Base-by-base conservation (phyloP, 1,140 invertebrate species). In the Plectus sambesii region DNA sequence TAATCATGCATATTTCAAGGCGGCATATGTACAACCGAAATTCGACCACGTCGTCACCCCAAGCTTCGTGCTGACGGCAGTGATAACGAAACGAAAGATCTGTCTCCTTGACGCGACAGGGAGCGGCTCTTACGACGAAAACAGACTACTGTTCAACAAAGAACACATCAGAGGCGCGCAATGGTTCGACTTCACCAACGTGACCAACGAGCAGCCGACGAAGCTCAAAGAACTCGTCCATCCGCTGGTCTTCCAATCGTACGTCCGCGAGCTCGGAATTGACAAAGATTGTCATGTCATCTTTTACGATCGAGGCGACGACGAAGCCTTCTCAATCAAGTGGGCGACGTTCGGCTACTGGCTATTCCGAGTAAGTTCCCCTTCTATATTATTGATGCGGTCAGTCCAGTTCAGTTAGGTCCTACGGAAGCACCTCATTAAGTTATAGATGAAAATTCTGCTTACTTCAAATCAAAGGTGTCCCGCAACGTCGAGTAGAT, bases 161-260 rank as follows among this genome's bases (percentile, higher is more conserved):
- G 57, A 59, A 30, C 57, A 59, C 39, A 49, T 59, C 26, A 56
- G 58, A 37, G 35, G 37, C 9, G 57, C 57, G 9, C 39, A 43
- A 12, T 43, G 67, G 1, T 43, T 66, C 5, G 56, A 57, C 25
- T 63, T 66, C 39, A 49, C 58, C 5, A 66, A 59, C 29, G 46
- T 67, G 12, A 53, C 48, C 38, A 65, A 69, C n/a, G n/a, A n/a
- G n/a, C 49, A 49, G 46, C 42, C 62, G 64, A 25, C 25, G 9
- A 15, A 42, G 25, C 5, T 42, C 19, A 27, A 27, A 42, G 66
- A 66, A 20, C 66, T 63, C 20, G 66, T 67, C 4, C 66, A 67
- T 57, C 64, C 64, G 27, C 56, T 67, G 12, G 65, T 68, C 47
- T 67, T 67, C 49, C 66, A 67, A 51, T 42, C 59, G 33, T 61